Conservation (phyloP, 2,888 invertebrate genomes). For the Synergus itoensis region DNA sequence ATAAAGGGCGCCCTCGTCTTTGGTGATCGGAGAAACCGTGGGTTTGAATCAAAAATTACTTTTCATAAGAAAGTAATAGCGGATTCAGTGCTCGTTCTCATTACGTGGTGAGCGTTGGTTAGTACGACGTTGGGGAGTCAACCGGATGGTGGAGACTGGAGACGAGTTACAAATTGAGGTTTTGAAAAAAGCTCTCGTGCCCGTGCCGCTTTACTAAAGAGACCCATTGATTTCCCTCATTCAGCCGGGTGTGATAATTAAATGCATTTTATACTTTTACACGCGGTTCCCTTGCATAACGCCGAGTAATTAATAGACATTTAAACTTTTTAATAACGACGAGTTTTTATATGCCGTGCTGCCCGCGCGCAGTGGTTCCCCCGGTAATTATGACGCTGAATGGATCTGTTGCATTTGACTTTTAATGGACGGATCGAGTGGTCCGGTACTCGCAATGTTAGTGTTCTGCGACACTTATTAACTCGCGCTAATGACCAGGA, state of each 20-base stretch:
- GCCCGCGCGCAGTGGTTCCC: slow-evolving; percentile 59
- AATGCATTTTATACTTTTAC: slow-evolving; percentile 71
- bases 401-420: slow-evolving; percentile 73
- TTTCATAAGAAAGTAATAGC: slow-evolving; percentile 69
- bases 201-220: slow-evolving; percentile 65
- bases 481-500: slow-evolving; percentile 59
- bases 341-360: slow-evolving; percentile 66
- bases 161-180: slow-evolving; percentile 68
- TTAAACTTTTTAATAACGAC: slow-evolving; percentile 75
- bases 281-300: slow-evolving; percentile 64
- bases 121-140: slow-evolving; percentile 51
- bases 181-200: slow-evolving; percentile 65
- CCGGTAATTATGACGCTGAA: slow-evolving; percentile 72
- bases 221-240: slow-evolving; percentile 73
- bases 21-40: slow-evolving; percentile 46
- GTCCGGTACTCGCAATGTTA: slow-evolving; percentile 54
- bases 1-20: slow-evolving; percentile 11
- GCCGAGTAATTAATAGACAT: slow-evolving; percentile 74
- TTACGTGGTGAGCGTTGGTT: slow-evolving; percentile 59
- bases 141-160: slow-evolving; percentile 48
- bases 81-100: slow-evolving; percentile 69
- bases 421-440: slow-evolving; percentile 71
- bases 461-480: slow-evolving; percentile 62
- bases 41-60: slow-evolving; percentile 60
- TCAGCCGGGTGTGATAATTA: slow-evolving; percentile 71